Conservation (phyloP, 1,140 invertebrate genomes). For the Delia radicum region DNA sequence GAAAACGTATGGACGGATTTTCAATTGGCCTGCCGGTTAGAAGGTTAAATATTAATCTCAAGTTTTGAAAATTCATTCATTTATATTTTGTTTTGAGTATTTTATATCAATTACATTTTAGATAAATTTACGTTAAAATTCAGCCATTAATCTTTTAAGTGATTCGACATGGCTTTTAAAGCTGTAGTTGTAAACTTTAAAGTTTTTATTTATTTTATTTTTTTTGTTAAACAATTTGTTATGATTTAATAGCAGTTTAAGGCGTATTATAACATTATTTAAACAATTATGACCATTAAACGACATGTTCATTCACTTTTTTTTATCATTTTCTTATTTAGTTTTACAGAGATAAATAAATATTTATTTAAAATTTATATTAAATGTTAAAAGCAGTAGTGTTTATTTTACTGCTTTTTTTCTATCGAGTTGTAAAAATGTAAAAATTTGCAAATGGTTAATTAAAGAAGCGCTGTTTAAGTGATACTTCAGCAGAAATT, state of each 20-base stretch:
- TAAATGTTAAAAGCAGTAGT: neutral
- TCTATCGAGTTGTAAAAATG: too few species aligned
- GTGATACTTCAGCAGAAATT: too few species aligned
- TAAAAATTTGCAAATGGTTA: too few species aligned
- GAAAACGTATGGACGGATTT: too few species aligned
- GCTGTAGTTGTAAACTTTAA: neutral
- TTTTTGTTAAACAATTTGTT: neutral
- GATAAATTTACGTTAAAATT: neutral
- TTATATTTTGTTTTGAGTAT: neutral
- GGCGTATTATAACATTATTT: conserved; percentile 11
- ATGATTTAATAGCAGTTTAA: conserved; percentile 16
- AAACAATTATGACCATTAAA: conserved; percentile 14
- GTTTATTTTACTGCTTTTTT: neutral
- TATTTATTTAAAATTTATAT: neutral
- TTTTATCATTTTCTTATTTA: neutral
- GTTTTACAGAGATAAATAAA: neutral
- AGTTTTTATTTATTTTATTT: neutral
- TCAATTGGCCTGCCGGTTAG: too few species aligned
- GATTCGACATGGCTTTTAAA: neutral
- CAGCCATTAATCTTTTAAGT: neutral
- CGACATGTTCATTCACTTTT: neutral
- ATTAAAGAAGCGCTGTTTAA: too few species aligned
- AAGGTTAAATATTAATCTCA: too few species aligned
- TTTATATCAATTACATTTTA: neutral
- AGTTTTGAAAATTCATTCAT: too few species aligned